These are phyloP conservation scores for Saccostrea echinata DNA, from an alignment of 1,140 invertebrate genomes.

Conservation along the genomic window DNA sequence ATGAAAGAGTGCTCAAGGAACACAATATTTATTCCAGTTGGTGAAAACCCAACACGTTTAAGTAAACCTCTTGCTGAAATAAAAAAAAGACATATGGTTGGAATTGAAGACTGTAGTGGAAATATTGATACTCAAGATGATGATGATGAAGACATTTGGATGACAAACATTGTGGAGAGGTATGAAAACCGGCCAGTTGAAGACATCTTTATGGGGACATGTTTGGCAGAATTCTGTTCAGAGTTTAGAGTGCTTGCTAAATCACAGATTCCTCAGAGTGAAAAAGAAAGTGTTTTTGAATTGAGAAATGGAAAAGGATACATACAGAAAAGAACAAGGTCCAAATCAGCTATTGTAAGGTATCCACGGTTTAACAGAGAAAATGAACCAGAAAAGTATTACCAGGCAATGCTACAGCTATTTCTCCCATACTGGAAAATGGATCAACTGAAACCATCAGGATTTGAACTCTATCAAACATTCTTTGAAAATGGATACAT, in stretches of 20 bases:
- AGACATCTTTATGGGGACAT: background rate
- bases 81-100: background rate
- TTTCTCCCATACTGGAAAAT: slow-evolving; percentile 48
- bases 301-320: slow-evolving; percentile 45
- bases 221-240: slow-evolving; percentile 18
- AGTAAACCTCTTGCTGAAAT: slow-evolving; percentile 12
- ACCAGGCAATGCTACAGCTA: slow-evolving; percentile 31
- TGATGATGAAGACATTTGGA: background rate
- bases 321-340: slow-evolving; percentile 48
- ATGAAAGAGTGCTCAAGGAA: slow-evolving; percentile 48
- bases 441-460: slow-evolving; percentile 45
- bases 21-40: slow-evolving; percentile 51
- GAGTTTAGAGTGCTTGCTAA: slow-evolving; percentile 38
- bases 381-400: slow-evolving; percentile 45
- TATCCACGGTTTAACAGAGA: slow-evolving; percentile 19
- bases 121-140: background rate
- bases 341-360: slow-evolving; percentile 17
- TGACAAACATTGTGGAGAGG: background rate
- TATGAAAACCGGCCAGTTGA: background rate
- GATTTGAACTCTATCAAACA: slow-evolving; percentile 41
- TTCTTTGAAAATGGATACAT: slow-evolving; percentile 51
- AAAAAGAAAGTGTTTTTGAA: background rate
- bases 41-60: slow-evolving; percentile 40
- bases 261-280: background rate
- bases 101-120: background rate